A percentile compares a stretch with the other conserved stretches of the same genome.
Evolutionary conservation across 2,888 invertebrate genomes (phyloP).

Genomic region (Tinea trinotella): DNA sequence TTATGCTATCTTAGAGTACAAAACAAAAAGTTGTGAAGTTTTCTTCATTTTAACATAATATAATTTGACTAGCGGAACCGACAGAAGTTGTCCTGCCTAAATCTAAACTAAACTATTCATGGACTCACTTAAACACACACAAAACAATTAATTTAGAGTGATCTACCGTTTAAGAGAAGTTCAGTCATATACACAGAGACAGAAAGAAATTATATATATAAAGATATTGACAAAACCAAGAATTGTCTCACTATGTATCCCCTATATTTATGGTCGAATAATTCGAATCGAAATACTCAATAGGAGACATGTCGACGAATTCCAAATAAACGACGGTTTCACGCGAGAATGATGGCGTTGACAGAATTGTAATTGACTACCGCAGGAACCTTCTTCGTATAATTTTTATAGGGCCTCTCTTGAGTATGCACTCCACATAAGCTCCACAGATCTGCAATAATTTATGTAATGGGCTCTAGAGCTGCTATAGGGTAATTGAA

Average conservation of each 20-base stretch:
- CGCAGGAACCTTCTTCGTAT: slow-evolving; percentile 6
- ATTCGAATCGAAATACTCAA: slow-evolving; percentile 11
- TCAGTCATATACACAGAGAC: too few relatives aligned
- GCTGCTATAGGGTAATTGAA: too few relatives aligned
- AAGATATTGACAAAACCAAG: background rate
- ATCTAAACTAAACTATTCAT: background rate
- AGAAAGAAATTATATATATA: background rate
- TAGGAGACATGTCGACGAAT: slow-evolving; percentile 16
- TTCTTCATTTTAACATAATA: too few relatives aligned
- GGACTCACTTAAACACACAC: too few relatives aligned
- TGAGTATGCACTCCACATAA: background rate
- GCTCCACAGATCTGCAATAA: too few relatives aligned
- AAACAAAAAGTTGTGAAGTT: too few relatives aligned
- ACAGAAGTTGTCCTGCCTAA: background rate
- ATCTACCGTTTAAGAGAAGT: too few relatives aligned
- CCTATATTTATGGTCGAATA: slow-evolving; percentile 17
- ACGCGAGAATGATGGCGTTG: slow-evolving; percentile 5
- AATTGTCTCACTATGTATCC: slow-evolving; percentile 1
- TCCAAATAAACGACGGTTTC: slow-evolving; percentile 16
- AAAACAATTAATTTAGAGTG: background rate
- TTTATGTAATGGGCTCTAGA: too few relatives aligned
- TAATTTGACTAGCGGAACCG: too few relatives aligned
- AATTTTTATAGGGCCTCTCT: background rate
- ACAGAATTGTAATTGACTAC: slow-evolving; percentile 17
- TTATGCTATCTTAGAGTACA: too few relatives aligned